Evolutionary conservation across 2,797 vertebrate genomes (phyloP).

Genomic region (Pitangus sulphuratus): DNA sequence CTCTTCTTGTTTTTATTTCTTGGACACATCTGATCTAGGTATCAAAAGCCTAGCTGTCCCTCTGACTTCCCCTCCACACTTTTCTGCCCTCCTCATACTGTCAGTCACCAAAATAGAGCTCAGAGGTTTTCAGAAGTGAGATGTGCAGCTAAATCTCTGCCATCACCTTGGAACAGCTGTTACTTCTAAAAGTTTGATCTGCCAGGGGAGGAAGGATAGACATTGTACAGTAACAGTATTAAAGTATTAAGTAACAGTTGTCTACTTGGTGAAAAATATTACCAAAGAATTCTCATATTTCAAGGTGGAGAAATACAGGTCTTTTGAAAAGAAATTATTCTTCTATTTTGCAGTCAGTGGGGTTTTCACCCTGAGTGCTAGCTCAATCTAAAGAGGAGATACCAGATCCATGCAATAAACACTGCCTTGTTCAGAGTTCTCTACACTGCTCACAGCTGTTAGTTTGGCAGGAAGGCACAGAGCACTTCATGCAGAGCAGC

Average conservation of each 20-base stretch:
- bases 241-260: constrained; percentile 15
- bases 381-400: background rate
- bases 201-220: background rate
- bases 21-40: background rate
- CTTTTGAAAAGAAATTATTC: background rate
- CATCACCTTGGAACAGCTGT: constrained; percentile 28
- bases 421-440: background rate
- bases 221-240: background rate
- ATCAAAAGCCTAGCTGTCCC: background rate
- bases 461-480: background rate
- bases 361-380: background rate
- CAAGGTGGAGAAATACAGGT: background rate
- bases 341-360: background rate
- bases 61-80: background rate
- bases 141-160: background rate
- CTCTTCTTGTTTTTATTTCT: background rate
- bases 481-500: background rate
- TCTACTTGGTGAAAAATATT: constrained; percentile 1
- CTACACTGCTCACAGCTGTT: background rate
- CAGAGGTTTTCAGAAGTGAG: constrained; percentile 15
- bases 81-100: background rate
- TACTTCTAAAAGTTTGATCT: constrained; percentile 15
- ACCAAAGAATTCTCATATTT: background rate
- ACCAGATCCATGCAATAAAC: background rate
- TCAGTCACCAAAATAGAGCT: constrained; percentile 19